Conservation (phyloP, 2,888 invertebrate genomes). For the Drosophila prolongata region DNA sequence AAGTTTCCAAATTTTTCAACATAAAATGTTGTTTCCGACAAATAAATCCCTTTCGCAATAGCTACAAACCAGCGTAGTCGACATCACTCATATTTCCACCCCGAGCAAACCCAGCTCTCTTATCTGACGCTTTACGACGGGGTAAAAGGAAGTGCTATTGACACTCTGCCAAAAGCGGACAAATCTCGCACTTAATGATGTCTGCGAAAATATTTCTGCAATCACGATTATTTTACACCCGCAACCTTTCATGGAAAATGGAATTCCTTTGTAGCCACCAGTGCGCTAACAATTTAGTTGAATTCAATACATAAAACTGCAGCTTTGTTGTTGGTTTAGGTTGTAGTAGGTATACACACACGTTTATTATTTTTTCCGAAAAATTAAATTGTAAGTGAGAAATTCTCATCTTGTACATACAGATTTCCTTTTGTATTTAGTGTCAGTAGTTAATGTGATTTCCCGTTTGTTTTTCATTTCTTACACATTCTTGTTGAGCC, state of each 20-base stretch:
- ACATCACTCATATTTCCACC: not conserved
- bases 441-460: slow-evolving; percentile 40
- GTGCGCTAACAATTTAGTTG: slow-evolving; percentile 43
- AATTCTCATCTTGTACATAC: slow-evolving; percentile 61
- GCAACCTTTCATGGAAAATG: slow-evolving; percentile 24
- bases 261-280: slow-evolving; percentile 36
- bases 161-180: slow-evolving; percentile 69
- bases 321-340: slow-evolving; percentile 34
- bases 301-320: slow-evolving; percentile 35
- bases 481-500: slow-evolving; percentile 58
- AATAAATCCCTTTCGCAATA: not conserved
- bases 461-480: slow-evolving; percentile 13
- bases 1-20: too few species aligned
- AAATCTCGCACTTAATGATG: slow-evolving; percentile 78
- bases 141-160: slow-evolving; percentile 52
- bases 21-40: too few species aligned
- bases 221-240: slow-evolving; percentile 51
- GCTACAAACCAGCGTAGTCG: slow-evolving; percentile 1
- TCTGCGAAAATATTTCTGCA: slow-evolving; percentile 66
- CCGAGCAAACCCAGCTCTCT: slow-evolving; percentile 28
- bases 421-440: slow-evolving; percentile 48
- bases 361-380: slow-evolving; percentile 68
- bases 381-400: slow-evolving; percentile 60
- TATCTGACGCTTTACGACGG: slow-evolving; percentile 42
- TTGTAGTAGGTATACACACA: slow-evolving; percentile 60